Evolutionary conservation across 2,888 invertebrate species (phyloP).

Genomic region (Drosophila mulleri): DNA sequence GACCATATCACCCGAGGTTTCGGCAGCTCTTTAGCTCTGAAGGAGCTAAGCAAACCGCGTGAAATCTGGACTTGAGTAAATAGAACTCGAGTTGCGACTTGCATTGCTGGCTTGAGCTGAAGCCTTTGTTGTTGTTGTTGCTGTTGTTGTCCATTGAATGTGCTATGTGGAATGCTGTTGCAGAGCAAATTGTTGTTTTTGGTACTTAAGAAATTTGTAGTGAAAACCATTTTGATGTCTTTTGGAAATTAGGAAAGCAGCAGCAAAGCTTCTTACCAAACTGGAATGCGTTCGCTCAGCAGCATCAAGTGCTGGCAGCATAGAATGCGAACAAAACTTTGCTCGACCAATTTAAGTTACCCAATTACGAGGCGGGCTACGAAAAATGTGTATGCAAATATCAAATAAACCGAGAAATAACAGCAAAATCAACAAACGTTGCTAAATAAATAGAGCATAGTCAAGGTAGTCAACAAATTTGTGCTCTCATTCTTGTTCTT

Average conservation of each 20-base stretch:
- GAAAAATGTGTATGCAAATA: slow-evolving; percentile 54
- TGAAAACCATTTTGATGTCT: slow-evolving; percentile 9
- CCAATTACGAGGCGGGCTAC: slow-evolving; percentile 51
- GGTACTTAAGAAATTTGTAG: slow-evolving; percentile 1
- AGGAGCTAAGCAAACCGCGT: neutral
- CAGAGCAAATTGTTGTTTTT: slow-evolving; percentile 1
- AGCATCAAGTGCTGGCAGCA: neutral
- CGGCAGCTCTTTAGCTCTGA: neutral
- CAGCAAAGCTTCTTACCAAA: slow-evolving; percentile 2
- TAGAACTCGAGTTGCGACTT: neutral
- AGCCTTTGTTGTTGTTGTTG: neutral
- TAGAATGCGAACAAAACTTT: slow-evolving; percentile 22
- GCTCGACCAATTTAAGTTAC: slow-evolving; percentile 56
- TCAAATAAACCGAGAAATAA: slow-evolving; percentile 45
- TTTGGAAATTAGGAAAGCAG: neutral
- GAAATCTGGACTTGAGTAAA: neutral
- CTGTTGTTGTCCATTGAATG: neutral
- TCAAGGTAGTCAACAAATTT: slow-evolving; percentile 25
- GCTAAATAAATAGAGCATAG: slow-evolving; percentile 51
- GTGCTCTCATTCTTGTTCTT: neutral
- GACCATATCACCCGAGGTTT: neutral
- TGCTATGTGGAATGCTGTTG: neutral
- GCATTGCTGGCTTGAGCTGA: neutral
- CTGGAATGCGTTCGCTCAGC: neutral
- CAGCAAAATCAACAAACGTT: slow-evolving; percentile 50